Conservation (phyloP, 2,888 invertebrate genomes). For the Acronicta aceris region DNA sequence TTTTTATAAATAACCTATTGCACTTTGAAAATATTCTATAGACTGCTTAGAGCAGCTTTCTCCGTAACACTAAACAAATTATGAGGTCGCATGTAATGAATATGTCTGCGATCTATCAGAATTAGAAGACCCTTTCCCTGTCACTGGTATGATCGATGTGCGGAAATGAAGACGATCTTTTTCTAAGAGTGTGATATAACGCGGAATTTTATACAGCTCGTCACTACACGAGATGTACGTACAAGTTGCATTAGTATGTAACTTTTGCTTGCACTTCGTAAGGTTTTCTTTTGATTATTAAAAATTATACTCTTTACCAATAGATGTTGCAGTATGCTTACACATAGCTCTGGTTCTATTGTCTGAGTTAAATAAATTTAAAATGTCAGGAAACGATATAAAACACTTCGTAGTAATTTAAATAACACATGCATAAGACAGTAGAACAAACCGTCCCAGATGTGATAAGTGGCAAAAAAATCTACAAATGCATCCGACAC, state of each 20-base stretch:
- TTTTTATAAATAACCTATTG: neutral
- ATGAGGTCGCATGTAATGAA: constrained; percentile 78
- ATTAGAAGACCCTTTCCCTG: constrained; percentile 85
- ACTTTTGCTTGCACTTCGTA: constrained; percentile 5
- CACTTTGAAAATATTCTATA: constrained; percentile 26
- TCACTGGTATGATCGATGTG: constrained; percentile 85
- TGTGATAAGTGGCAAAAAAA: constrained; percentile 66
- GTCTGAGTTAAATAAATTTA: too few species aligned
- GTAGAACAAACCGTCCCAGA: constrained; percentile 57
- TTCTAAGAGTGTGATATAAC: constrained; percentile 82
- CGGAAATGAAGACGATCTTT: constrained; percentile 88
- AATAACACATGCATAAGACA: constrained; percentile 15
- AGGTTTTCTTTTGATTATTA: neutral
- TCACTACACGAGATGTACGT: constrained; percentile 36
- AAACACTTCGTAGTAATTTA: too few species aligned
- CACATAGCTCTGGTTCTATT: too few species aligned
- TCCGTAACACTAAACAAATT: constrained; percentile 64
- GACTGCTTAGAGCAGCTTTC: constrained; percentile 40
- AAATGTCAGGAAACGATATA: too few species aligned
- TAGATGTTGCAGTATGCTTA: too few species aligned
- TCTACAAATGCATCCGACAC: constrained; percentile 74
- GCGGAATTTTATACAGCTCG: constrained; percentile 72
- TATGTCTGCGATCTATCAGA: constrained; percentile 86
- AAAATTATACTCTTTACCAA: neutral
- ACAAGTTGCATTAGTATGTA: constrained; percentile 23